Percentiles rank a stretch among this genome's conserved stretches.
phyloP scores from a whole-genome alignment of 2,888 invertebrate genomes.

The Rhaphigaster nebulosa region DNA sequence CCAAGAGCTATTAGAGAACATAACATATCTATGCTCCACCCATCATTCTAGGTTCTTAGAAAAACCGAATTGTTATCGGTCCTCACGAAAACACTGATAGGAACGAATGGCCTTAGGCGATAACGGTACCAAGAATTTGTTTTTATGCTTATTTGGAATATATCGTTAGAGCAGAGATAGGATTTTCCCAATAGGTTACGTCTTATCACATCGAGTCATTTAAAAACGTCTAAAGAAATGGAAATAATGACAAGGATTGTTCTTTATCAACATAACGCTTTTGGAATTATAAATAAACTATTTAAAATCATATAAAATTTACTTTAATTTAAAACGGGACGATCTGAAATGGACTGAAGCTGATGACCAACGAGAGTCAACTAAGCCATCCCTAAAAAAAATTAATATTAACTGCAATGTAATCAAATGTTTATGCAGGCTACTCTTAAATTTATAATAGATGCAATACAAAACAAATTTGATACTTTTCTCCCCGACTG shows the following conservation, averaged over 20 bases:
- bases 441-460: too few relatives aligned
- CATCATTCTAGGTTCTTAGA: neutral
- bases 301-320: too few relatives aligned
- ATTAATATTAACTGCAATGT: too few relatives aligned
- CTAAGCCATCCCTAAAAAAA: too few relatives aligned
- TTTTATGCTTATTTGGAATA: neutral
- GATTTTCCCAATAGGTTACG: slow-evolving; percentile 1
- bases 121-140: slow-evolving; percentile 13
- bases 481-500: too few relatives aligned
- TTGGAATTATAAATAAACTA: neutral
- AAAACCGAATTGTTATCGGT: neutral
- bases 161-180: neutral
- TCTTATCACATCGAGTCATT: neutral
- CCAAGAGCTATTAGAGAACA: neutral
- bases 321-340: too few relatives aligned
- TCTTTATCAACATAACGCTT: neutral
- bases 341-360: too few relatives aligned
- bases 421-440: too few relatives aligned
- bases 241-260: neutral
- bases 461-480: too few relatives aligned
- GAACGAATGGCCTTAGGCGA: neutral
- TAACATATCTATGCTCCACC: neutral
- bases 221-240: neutral
- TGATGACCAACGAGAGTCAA: too few relatives aligned
- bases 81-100: neutral